A percentile compares a stretch with the other conserved stretches of the same genome.
phyloP scores from a whole-genome alignment of 2,113 vertebrate species.

The Blennius ocellaris region DNA sequence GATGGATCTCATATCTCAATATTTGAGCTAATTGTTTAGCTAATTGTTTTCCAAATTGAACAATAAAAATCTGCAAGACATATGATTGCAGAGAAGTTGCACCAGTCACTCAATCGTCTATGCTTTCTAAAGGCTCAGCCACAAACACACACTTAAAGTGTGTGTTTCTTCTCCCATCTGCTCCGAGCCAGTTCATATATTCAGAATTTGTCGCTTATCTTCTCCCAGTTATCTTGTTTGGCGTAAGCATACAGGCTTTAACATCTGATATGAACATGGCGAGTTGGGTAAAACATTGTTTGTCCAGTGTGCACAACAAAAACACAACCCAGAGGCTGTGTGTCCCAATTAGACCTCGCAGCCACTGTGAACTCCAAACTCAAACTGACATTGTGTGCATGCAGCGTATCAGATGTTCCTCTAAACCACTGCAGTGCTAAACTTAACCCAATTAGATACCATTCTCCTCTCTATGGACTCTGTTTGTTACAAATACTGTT shows the following conservation, averaged over 20 bases:
- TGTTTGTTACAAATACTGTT: slow-evolving; percentile 2
- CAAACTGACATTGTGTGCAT: slow-evolving; percentile 9
- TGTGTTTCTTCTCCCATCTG: slow-evolving; percentile 38
- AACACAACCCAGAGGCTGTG: slow-evolving; percentile 51
- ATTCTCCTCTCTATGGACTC: slow-evolving; percentile 1
- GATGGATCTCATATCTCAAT: not conserved
- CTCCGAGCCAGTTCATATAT: slow-evolving; percentile 28
- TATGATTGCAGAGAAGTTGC: slow-evolving; percentile 1
- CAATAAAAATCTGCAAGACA: slow-evolving; percentile 5
- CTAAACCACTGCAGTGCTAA: not conserved
- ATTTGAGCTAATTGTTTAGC: slow-evolving; percentile 11
- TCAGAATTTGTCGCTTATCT: slow-evolving; percentile 57
- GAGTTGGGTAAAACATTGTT: slow-evolving; percentile 31
- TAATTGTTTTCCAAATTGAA: slow-evolving; percentile 19
- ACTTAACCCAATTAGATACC: slow-evolving; percentile 10
- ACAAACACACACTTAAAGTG: slow-evolving; percentile 25
- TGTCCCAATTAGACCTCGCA: slow-evolving; percentile 66
- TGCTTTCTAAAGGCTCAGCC: slow-evolving; percentile 32
- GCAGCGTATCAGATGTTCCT: slow-evolving; percentile 10
- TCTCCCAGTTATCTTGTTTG: slow-evolving; percentile 60
- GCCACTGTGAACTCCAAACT: slow-evolving; percentile 39
- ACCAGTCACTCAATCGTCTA: slow-evolving; percentile 21
- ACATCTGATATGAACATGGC: slow-evolving; percentile 15
- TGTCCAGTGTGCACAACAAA: slow-evolving; percentile 26
- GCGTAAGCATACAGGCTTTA: slow-evolving; percentile 46